phyloP scores from a whole-genome alignment of 2,113 vertebrate genomes.

The Bos indicus region DNA sequence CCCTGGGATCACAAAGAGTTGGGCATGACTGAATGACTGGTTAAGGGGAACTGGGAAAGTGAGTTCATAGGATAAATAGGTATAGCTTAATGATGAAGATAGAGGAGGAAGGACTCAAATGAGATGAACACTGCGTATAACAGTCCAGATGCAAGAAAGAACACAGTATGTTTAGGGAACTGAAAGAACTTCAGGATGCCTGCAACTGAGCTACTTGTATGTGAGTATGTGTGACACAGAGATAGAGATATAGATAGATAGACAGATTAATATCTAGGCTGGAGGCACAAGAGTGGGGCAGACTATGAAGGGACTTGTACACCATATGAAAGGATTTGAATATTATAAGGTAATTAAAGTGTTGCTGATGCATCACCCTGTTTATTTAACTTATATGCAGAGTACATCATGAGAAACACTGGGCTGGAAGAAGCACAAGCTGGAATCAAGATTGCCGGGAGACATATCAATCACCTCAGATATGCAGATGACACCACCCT shows the following conservation, averaged over 20 bases:
- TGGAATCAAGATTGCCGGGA: too few species aligned
- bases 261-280: neutral
- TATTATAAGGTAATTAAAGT: neutral
- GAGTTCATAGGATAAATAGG: neutral
- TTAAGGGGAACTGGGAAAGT: neutral
- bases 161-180: neutral
- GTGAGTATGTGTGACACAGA: neutral
- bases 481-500: too few species aligned
- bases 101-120: neutral
- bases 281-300: neutral
- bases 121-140: neutral
- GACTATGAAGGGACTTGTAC: neutral
- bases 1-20: neutral
- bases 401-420: too few species aligned
- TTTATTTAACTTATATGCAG: too few species aligned
- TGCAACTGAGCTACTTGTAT: neutral
- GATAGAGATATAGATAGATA: accelerated
- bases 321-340: neutral
- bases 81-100: neutral
- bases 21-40: neutral
- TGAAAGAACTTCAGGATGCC: neutral
- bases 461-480: too few species aligned
- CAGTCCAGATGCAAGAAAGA: neutral
- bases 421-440: too few species aligned
- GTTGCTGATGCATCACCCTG: neutral